Evolutionary conservation across 2,888 invertebrate species (phyloP).

Genomic region (Pseudeuparius sepicola): DNA sequence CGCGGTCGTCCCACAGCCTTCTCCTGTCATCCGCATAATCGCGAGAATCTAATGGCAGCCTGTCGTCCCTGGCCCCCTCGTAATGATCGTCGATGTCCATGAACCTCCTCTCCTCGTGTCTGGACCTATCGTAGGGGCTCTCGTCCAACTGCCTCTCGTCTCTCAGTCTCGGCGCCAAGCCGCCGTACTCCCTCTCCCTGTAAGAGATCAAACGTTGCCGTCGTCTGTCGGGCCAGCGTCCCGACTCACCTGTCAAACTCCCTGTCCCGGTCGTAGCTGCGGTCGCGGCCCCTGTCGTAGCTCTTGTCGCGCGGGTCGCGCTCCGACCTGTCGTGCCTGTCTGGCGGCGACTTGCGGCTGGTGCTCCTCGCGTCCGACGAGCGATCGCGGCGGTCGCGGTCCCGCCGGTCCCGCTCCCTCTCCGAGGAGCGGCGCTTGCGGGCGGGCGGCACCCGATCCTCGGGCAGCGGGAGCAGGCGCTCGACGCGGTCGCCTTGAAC

Average conservation of each 20-base stretch:
- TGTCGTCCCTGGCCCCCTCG: slow-evolving; percentile 33
- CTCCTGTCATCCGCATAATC: slow-evolving; percentile 36
- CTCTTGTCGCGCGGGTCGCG: slow-evolving; percentile 27
- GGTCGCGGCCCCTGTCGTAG: slow-evolving; percentile 24
- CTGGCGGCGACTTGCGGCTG: slow-evolving; percentile 18
- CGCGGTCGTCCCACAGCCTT: slow-evolving; percentile 35
- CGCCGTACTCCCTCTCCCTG: slow-evolving; percentile 31
- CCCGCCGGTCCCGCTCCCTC: slow-evolving; percentile 38
- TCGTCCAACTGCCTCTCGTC: slow-evolving; percentile 34
- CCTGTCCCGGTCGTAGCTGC: slow-evolving; percentile 28
- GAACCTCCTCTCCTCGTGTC: slow-evolving; percentile 39
- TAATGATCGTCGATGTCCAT: slow-evolving; percentile 36
- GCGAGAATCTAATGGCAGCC: slow-evolving; percentile 28
- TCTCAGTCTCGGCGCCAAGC: slow-evolving; percentile 28
- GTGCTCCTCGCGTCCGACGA: slow-evolving; percentile 17
- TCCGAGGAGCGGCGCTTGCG: slow-evolving; percentile 37
- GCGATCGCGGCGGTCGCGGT: slow-evolving; percentile 14
- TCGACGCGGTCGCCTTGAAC: slow-evolving; percentile 43
- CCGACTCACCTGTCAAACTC: slow-evolving; percentile 31
- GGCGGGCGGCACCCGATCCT: slow-evolving; percentile 47
- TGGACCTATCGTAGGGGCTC: slow-evolving; percentile 40
- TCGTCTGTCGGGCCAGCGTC: too few relatives aligned
- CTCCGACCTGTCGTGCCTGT: slow-evolving; percentile 21
- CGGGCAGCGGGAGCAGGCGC: slow-evolving; percentile 51
- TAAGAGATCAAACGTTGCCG: too few relatives aligned